Base-by-base conservation (phyloP, 2,888 invertebrate species). In the Alcis repandata region DNA sequence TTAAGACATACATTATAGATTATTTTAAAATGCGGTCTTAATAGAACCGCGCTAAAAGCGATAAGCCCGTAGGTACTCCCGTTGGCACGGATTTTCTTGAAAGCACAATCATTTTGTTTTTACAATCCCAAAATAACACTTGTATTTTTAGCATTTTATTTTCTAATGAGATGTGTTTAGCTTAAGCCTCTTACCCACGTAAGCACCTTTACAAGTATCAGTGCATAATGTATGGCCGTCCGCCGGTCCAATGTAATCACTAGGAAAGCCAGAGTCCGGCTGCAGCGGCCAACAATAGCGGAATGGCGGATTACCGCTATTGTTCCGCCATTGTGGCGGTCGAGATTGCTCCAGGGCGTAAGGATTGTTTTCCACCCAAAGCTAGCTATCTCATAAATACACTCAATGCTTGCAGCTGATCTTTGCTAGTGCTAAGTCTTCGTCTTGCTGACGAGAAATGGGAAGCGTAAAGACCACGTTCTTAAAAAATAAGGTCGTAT, bases 281-380 rank as follows among this genome's bases (percentile, higher is more conserved):
- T 57, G 49, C 62, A 51, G 20, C 32, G 36, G 58, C 52, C 53
- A 40, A 58, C 58, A 58, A 63, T 59, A 59, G n/a, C 27, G 46
- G 46, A 27, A 62, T 57, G 62, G 32, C 33, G 56, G 64, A 59
- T 59, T 49, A 59, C 19, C 49, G 54, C 36, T 38, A 56, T 64
- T 64, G 64, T 64, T 58, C 61, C 43, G 20, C 49, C 58, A 32
- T 45, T 59, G 49, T 49, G 32, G 20, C 38, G 38, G 40, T 11
- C 27, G 58, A 49, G 54, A 54, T 54, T 56, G 63, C 53, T 41
- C 41, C 27, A 20, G 33, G 38, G 15, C 40, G 48, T 59, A 51
- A 38, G 36, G 51, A 2, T 11, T 2, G 13, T 20, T 13, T 9
- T 51, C 51, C 51, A 51, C 6, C 32, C 20, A 20, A 4, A 20